These are phyloP conservation scores for Anolis apletophallus DNA, from an alignment of 2,797 vertebrate species.

Conservation along the genomic window DNA sequence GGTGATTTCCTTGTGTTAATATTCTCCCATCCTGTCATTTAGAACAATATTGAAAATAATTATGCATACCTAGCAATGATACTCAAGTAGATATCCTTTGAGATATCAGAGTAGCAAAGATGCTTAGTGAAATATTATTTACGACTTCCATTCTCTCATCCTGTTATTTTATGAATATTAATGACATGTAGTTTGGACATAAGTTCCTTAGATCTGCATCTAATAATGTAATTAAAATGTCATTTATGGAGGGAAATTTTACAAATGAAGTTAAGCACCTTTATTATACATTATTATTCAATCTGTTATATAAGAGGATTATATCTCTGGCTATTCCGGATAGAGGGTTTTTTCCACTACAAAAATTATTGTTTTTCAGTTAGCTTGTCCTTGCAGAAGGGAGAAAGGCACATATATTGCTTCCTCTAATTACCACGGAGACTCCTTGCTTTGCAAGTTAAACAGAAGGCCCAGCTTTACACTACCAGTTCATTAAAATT, in stretches of 20 bases:
- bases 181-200: slow-evolving; percentile 39
- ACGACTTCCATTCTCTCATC: slow-evolving; percentile 48
- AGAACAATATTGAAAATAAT: slow-evolving; percentile 2
- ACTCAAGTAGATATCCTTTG: slow-evolving; percentile 12
- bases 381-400: slow-evolving; percentile 44
- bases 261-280: slow-evolving; percentile 66
- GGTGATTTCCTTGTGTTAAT: not conserved
- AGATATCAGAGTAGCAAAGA: slow-evolving; percentile 29
- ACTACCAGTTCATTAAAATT: slow-evolving; percentile 38
- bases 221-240: slow-evolving; percentile 69
- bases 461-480: slow-evolving; percentile 34
- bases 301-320: slow-evolving; percentile 63
- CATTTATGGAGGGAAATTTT: slow-evolving; percentile 64
- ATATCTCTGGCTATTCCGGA: slow-evolving; percentile 53
- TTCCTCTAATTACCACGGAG: slow-evolving; percentile 23
- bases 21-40: not conserved
- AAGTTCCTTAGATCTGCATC: slow-evolving; percentile 68
- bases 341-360: slow-evolving; percentile 47
- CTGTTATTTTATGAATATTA: slow-evolving; percentile 61
- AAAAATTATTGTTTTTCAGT: slow-evolving; percentile 57
- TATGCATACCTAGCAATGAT: slow-evolving; percentile 28
- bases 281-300: slow-evolving; percentile 61
- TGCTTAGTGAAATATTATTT: slow-evolving; percentile 11
- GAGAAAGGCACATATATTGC: not conserved
- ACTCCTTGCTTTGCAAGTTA: not conserved